Percentiles rank a stretch among this genome's conserved stretches.
These are phyloP conservation scores for Thripadectes ignobilis DNA, from an alignment of 2,797 vertebrate genomes.

Conservation along the genomic window DNA sequence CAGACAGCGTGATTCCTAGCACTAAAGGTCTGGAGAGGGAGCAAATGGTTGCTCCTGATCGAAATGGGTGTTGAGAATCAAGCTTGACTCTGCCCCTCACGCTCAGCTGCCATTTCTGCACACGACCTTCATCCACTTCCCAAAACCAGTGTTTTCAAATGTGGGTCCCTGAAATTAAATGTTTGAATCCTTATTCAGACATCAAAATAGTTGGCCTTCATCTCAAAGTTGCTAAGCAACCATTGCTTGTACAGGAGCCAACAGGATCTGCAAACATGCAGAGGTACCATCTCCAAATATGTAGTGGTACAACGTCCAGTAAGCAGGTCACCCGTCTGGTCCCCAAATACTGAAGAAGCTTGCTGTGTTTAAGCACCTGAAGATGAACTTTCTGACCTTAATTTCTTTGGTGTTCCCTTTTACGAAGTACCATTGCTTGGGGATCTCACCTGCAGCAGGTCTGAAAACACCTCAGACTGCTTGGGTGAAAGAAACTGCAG, in stretches of 20 bases:
- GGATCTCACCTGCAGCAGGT: fast-evolving
- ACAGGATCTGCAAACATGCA: fast-evolving
- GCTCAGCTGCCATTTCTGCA: fast-evolving
- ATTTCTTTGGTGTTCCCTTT: neutral
- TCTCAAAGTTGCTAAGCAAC: conserved; percentile 58
- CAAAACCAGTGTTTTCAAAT: neutral
- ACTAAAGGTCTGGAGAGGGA: neutral
- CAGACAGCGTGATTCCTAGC: neutral
- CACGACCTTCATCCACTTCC: neutral
- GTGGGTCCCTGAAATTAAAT: neutral
- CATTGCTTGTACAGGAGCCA: fast-evolving
- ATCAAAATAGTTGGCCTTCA: neutral
- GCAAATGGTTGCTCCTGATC: neutral
- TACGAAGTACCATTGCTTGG: neutral
- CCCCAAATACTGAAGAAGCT: neutral
- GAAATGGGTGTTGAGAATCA: fast-evolving
- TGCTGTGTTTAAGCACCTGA: neutral
- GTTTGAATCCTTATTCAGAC: neutral
- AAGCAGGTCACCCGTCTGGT: neutral
- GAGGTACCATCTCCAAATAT: neutral
- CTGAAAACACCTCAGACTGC: neutral
- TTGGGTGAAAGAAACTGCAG: neutral
- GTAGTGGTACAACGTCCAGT: fast-evolving
- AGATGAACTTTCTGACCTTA: neutral
- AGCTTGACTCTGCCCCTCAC: neutral